Percentiles rank a stretch among this genome's conserved stretches.
These are phyloP conservation scores for Plutomurus gul DNA, from an alignment of 1,140 invertebrate genomes.

Conservation along the genomic window DNA sequence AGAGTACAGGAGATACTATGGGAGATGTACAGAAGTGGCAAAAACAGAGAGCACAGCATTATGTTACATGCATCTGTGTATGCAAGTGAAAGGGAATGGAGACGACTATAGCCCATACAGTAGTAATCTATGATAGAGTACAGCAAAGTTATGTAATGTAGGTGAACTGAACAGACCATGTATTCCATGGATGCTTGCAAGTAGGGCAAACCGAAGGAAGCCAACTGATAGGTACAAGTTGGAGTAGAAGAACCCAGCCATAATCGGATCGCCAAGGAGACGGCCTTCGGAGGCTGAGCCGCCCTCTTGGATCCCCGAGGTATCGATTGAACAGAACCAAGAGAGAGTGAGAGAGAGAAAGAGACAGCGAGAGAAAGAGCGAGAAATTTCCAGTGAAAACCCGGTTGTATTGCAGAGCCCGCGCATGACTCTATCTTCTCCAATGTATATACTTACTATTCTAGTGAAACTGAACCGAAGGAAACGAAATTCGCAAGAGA, in stretches of 20 bases:
- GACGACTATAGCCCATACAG: not conserved
- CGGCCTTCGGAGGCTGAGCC: conserved; percentile 54
- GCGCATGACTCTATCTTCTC: not conserved
- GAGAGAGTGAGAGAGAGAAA: conserved; percentile 44
- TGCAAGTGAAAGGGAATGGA: not conserved
- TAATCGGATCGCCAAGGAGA: conserved; percentile 50
- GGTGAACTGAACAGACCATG: conserved; percentile 13
- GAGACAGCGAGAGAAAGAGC: conserved; percentile 34
- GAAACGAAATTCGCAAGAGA: no score
- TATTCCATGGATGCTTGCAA: conserved; percentile 18
- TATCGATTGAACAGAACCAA: conserved; percentile 51
- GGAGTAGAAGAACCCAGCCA: conserved; percentile 7
- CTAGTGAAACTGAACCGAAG: no score
- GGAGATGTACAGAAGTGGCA: not conserved
- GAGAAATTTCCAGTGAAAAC: conserved; percentile 1
- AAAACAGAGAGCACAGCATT: not conserved
- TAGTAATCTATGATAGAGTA: not conserved
- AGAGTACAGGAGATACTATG: no score
- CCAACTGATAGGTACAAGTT: not conserved
- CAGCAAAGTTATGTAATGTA: conserved; percentile 17
- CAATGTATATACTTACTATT: not conserved
- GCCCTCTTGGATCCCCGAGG: conserved; percentile 51
- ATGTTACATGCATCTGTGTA: not conserved
- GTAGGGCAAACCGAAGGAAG: conserved; percentile 3
- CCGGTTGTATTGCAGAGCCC: not conserved